Conservation (phyloP, 2,797 vertebrate genomes). For the Siniperca scherzeri region DNA sequence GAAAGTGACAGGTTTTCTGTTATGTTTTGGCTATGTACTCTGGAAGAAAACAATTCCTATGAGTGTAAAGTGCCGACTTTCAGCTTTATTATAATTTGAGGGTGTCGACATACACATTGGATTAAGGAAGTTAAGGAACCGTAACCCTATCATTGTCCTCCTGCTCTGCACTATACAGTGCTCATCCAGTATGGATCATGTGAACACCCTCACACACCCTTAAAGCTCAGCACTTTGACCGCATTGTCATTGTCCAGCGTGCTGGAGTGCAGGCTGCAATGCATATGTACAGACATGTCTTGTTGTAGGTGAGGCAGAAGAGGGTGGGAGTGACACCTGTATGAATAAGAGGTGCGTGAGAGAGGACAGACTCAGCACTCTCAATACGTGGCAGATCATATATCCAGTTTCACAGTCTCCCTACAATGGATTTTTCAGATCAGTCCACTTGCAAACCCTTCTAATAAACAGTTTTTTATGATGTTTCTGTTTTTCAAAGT, state of each 20-base stretch:
- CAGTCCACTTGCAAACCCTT: not conserved
- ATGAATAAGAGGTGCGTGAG: conserved; percentile 59
- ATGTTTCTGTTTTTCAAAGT: not conserved
- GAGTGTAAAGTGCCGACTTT: not conserved
- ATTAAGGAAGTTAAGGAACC: not conserved
- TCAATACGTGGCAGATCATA: not conserved
- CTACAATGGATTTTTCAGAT: not conserved
- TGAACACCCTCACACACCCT: not conserved
- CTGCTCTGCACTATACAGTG: not conserved
- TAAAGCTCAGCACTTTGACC: not conserved
- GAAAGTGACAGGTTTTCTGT: not conserved
- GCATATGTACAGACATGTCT: conserved; percentile 37
- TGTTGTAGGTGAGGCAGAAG: conserved; percentile 14
- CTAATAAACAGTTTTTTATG: not conserved
- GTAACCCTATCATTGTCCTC: not conserved
- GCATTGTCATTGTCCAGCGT: not conserved
- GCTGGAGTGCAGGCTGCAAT: not conserved
- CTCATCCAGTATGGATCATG: not conserved
- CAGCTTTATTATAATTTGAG: not conserved
- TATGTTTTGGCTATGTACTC: not conserved
- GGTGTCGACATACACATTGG: not conserved
- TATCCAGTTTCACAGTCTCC: conserved; percentile 18
- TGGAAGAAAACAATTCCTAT: not conserved
- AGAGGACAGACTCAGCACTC: conserved; percentile 41
- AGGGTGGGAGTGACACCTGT: conserved; percentile 36